Evolutionary conservation across 2,113 vertebrate genomes (phyloP).

Genomic region (Smithornis capensis): DNA sequence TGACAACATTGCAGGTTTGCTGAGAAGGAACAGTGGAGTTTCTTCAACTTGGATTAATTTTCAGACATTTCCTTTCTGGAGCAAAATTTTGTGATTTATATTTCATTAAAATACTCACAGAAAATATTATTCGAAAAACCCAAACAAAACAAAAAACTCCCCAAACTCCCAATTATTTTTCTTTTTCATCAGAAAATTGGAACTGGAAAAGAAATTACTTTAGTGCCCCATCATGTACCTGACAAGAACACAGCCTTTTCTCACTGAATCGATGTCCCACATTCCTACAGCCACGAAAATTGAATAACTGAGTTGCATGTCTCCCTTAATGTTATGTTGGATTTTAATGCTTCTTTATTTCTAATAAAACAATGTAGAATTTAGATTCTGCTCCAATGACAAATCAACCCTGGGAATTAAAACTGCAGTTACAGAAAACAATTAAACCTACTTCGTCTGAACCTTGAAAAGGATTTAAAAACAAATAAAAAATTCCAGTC

Average conservation of each 20-base stretch:
- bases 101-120: not conserved
- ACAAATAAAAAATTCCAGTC: not conserved
- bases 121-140: not conserved
- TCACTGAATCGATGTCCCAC: not conserved
- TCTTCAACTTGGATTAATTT: not conserved
- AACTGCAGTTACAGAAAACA: not conserved
- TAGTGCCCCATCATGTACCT: not conserved
- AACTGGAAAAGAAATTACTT: not conserved
- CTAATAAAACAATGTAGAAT: not conserved
- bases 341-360: not conserved
- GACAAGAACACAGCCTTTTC: not conserved
- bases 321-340: not conserved
- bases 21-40: not conserved
- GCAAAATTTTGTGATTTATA: not conserved
- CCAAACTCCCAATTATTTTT: not conserved
- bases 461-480: not conserved
- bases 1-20: fast-evolving
- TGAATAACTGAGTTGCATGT: not conserved
- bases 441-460: not conserved
- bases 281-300: not conserved
- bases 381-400: not conserved
- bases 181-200: not conserved
- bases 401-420: not conserved
- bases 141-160: not conserved
- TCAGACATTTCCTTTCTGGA: not conserved